Percentiles rank a stretch among this genome's conserved stretches.
Evolutionary conservation across 2,888 invertebrate species (phyloP).

Genomic region (Cerceris rybyensis): DNA sequence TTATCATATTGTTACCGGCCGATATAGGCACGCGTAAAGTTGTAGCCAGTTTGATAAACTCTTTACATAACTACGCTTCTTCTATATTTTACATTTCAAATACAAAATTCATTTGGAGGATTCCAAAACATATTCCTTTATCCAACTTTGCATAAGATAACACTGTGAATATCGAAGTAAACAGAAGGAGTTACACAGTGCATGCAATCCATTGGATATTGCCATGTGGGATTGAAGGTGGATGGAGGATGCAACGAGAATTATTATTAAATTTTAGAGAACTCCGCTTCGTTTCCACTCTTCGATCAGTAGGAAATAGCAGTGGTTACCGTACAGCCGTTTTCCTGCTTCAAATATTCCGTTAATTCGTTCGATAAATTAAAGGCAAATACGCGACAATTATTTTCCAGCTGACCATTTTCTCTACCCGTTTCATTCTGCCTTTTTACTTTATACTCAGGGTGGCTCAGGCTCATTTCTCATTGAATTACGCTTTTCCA

Average conservation of each 20-base stretch:
- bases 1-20: no score
- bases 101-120: no score
- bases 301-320: constrained; percentile 8
- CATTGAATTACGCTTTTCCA: no score
- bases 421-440: constrained; percentile 7
- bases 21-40: no score
- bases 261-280: constrained; percentile 66
- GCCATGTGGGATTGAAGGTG: constrained; percentile 40
- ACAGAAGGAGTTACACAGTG: no score
- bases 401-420: constrained; percentile 65
- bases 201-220: constrained; percentile 8
- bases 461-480: no score
- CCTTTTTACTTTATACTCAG: neutral
- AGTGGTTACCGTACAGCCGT: constrained; percentile 38
- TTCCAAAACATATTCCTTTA: no score
- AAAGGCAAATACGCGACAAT: constrained; percentile 70
- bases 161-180: no score
- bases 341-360: constrained; percentile 65
- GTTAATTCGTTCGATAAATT: constrained; percentile 71
- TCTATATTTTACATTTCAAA: no score
- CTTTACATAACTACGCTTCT: no score
- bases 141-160: no score
- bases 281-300: constrained; percentile 45
- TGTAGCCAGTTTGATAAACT: no score
- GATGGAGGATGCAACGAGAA: constrained; percentile 33